Percentiles rank a stretch among this genome's conserved stretches.
These are phyloP conservation scores for Eurystomus glaucurus DNA, from an alignment of 2,797 vertebrate species.

Conservation along the genomic window DNA sequence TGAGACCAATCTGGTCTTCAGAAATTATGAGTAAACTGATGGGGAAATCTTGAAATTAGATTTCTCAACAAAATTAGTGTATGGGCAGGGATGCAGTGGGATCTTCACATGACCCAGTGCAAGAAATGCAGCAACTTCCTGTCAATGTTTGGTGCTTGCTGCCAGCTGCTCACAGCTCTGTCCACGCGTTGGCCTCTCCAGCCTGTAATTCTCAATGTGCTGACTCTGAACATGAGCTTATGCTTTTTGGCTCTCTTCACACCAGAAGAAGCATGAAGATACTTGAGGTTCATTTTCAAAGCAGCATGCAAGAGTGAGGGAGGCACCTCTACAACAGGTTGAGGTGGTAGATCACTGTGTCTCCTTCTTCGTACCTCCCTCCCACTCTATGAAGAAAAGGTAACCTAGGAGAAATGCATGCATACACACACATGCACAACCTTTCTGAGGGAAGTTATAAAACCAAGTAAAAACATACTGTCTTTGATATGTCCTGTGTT, in stretches of 20 bases:
- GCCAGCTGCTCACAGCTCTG: background rate
- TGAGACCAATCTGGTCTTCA: background rate
- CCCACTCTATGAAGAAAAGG: background rate
- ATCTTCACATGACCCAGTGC: background rate
- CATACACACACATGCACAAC: background rate
- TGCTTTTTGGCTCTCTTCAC: background rate
- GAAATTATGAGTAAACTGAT: background rate
- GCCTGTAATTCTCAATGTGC: background rate
- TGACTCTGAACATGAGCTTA: background rate
- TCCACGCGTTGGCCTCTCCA: background rate
- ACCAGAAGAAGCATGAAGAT: background rate
- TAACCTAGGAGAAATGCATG: background rate
- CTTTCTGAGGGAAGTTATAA: background rate
- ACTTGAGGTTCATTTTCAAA: background rate
- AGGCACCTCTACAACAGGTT: background rate
- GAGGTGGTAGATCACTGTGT: background rate
- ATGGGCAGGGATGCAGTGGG: too few species aligned
- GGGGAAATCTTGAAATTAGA: background rate
- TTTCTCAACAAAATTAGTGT: background rate
- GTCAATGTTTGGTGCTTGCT: background rate
- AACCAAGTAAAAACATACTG: background rate
- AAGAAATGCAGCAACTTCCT: conserved; percentile 3
- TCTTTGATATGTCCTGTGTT: background rate
- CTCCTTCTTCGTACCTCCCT: background rate
- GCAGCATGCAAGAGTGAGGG: background rate